A percentile compares a stretch with the other conserved stretches of the same genome.
Evolutionary conservation across 2,797 vertebrate genomes (phyloP).

Genomic region (Macropus fuliginosus): DNA sequence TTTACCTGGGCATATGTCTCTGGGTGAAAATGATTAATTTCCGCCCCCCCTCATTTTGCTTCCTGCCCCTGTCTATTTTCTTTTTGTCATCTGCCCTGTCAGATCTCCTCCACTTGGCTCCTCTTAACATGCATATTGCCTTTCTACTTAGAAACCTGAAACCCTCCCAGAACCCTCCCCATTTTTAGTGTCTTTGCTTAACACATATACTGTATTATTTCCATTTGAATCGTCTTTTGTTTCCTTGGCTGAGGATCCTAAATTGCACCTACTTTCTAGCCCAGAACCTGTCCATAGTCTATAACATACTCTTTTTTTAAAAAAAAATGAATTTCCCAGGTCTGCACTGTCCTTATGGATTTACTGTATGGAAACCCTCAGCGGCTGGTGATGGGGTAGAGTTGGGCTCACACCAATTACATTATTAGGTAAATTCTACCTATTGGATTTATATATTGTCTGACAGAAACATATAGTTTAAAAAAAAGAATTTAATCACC

Average conservation of each 20-base stretch:
- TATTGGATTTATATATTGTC: conserved; percentile 52
- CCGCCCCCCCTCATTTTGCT: background rate
- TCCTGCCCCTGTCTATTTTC: background rate
- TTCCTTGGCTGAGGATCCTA: background rate
- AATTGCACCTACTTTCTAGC: conserved; percentile 5
- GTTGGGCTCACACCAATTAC: conserved; percentile 43
- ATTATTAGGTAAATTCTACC: conserved; percentile 61
- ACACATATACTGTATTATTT: conserved; percentile 8
- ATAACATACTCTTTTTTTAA: conserved; percentile 9
- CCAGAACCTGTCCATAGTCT: conserved; percentile 17
- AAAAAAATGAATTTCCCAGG: background rate
- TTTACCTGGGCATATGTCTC: background rate
- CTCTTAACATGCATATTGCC: background rate
- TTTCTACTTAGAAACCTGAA: conserved; percentile 27
- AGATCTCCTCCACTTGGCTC: background rate
- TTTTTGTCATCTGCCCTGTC: background rate
- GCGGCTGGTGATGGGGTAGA: background rate
- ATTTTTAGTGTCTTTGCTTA: conserved; percentile 48
- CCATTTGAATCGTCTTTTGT: conserved; percentile 26
- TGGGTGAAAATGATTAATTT: background rate
- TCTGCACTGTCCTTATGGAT: background rate
- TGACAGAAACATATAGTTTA: conserved; percentile 41
- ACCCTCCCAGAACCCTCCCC: background rate
- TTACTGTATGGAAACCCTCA: conserved; percentile 36
- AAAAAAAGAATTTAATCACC: conserved; percentile 47